Percentiles rank a stretch among this genome's conserved stretches.
These are phyloP conservation scores for Psammodynastes pulverulentus DNA, from an alignment of 2,113 vertebrate species.

Conservation along the genomic window DNA sequence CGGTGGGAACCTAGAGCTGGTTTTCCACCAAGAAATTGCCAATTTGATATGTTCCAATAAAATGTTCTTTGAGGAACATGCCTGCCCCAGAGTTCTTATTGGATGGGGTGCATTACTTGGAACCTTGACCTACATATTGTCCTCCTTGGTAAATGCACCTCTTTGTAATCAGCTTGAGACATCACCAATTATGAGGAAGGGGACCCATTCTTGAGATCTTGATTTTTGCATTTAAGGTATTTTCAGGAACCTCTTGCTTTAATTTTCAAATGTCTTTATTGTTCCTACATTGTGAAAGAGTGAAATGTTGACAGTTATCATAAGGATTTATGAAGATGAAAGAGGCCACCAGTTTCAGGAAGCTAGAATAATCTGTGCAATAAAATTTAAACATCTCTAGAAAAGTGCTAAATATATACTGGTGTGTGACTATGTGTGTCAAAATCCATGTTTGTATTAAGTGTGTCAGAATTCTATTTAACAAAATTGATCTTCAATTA, in stretches of 20 bases:
- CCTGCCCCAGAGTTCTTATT: too few species aligned
- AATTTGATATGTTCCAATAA: too few species aligned
- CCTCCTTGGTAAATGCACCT: neutral
- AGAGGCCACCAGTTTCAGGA: neutral
- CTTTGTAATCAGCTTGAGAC: neutral
- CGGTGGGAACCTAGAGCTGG: too few species aligned
- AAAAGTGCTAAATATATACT: neutral
- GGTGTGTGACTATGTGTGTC: too few species aligned
- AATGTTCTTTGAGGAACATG: too few species aligned
- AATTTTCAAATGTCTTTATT: neutral
- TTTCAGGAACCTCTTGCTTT: neutral
- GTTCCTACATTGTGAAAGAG: neutral
- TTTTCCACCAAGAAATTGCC: too few species aligned
- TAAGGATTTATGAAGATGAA: neutral
- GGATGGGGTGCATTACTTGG: too few species aligned
- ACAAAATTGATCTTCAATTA: neutral
- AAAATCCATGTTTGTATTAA: neutral
- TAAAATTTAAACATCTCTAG: neutral
- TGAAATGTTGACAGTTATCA: neutral
- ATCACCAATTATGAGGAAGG: neutral
- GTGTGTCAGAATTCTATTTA: neutral
- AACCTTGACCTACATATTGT: neutral
- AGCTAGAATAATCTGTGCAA: neutral
- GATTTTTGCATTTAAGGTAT: neutral
- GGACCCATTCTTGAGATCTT: neutral